These are phyloP conservation scores for Nowickia ferox DNA, from an alignment of 2,888 invertebrate genomes.

Conservation along the genomic window DNA sequence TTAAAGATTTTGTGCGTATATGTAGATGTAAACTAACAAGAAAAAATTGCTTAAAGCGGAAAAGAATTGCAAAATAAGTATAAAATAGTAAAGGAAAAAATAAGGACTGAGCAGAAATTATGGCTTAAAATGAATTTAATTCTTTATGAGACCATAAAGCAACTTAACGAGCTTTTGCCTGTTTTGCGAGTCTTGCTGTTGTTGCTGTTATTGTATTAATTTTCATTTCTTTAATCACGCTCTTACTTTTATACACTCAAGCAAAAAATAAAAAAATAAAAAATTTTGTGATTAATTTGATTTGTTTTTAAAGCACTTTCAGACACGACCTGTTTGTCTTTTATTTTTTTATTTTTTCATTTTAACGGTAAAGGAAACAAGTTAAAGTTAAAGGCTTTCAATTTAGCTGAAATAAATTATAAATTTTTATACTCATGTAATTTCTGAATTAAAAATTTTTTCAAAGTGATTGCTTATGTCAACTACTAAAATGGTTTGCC, in stretches of 20 bases:
- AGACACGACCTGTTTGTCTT: not conserved
- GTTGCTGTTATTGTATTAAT: not conserved
- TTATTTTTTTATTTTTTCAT: not conserved
- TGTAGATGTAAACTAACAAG: slow-evolving; percentile 5
- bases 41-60: slow-evolving; percentile 13
- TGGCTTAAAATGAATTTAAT: slow-evolving; percentile 62
- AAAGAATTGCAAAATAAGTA: slow-evolving; percentile 28
- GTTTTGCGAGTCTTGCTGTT: slow-evolving; percentile 4
- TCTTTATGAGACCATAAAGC: slow-evolving; percentile 64
- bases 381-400: too few species aligned
- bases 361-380: not conserved
- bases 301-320: not conserved
- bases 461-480: too few species aligned
- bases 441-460: too few species aligned
- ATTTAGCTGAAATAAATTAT: too few species aligned
- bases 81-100: not conserved
- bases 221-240: not conserved
- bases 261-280: too few species aligned
- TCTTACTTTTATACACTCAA: not conserved
- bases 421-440: too few species aligned
- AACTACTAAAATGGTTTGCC: too few species aligned
- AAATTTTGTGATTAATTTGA: too few species aligned
- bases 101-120: slow-evolving; percentile 19
- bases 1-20: slow-evolving; percentile 42
- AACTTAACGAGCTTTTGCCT: slow-evolving; percentile 29